Evolutionary conservation across 2,113 vertebrate species (phyloP), one percentile per base, ranked within the genome.

Genomic region (Eidolon helvum): DNA sequence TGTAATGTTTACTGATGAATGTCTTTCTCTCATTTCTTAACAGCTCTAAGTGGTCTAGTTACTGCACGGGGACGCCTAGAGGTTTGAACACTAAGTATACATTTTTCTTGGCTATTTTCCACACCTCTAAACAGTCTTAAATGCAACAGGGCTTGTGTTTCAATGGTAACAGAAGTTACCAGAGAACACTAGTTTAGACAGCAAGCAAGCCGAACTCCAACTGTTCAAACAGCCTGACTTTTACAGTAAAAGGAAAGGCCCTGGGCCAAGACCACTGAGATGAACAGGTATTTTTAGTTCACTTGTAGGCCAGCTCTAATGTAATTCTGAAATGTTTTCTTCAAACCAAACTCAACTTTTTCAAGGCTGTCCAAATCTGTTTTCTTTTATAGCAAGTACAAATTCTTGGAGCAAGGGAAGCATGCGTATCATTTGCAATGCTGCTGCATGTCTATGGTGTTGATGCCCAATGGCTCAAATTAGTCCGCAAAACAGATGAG

Each of bases 141-240:
- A 66, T 89, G 90, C 93, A 97, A 65, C 66, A 95, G 45, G 43
- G 91, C 11, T 92, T 88, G 75, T 93, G 75, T 89, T 33, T 97
- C 97, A 97, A 50, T 35, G 97, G 88, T 89, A 98, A 96, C 5
- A 86, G 97, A 97, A 98, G 87, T 97, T 96, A 98, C 97, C 92
- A 98, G 97, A 98, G 98, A 98, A 98, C 97, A 97, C 84, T 85
- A 80, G 91, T 98, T 97, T 96, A 98, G 98, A 98, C 83, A 96
- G 97, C 94, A 97, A 98, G 96, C 61, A 96, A 97, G 78, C 95
- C 63, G 96, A 97, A 95, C 95, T 98, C 94, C 94, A 95, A 97
- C 97, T 98, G 96, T 98, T 97, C 97, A 96, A 98, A 98, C 96
- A 98, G 98, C 75, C 89, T 15, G 43, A 98, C 97, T 98, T 97